Base-by-base conservation (phyloP, 2,113 vertebrate genomes). In the Cettia cetti region DNA sequence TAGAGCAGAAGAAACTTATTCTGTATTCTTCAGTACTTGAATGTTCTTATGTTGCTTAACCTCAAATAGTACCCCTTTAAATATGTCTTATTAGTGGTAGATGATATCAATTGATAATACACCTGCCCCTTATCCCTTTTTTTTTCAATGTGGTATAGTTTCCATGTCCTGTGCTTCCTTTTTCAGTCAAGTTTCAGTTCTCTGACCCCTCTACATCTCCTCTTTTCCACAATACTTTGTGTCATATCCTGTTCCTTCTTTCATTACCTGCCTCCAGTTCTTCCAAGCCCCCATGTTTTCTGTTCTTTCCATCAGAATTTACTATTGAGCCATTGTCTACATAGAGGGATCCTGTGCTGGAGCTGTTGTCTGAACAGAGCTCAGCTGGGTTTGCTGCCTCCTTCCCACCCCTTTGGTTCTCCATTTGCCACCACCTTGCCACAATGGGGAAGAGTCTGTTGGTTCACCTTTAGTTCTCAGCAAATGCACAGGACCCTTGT, bases 401-500 rank as follows among this genome's bases (percentile, higher is more conserved):
- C 52, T 77, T 5, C 71, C 35, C 18, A 2, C 8, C 47, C 39
- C 42, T 56, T 56, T 0, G 0, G 7, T 26, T 69, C 63, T 23
- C 44, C 11, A 0, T 59, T 79, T 83, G 37, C 57, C n/a, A 23
- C 54, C 45, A 35, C 15, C 4, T 39, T 66, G 15, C 26, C 11
- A 4, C 23, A 7, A 23, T 1, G 33, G 28, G 24, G 80, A 65
- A 31, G 70, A 59, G 22, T 31, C 61, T 75, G 26, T 39, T 44
- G 57, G 17, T n/a, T 63, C 61, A 27, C 44, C 18, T 70, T 54
- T 3, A 31, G 37, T 9, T 53, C 76, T 47, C 53, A n/a, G 23
- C 0, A 22, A 15, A n/a, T n/a, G 17, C 33, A 7, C 13, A 0
- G 2, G 42, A 12, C 52, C 30, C 28, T 74, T n/a, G 30, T 45